A percentile compares a stretch with the other conserved stretches of the same genome.
Evolutionary conservation across 2,888 invertebrate species (phyloP).

Genomic region (Xestia c-nigrum): DNA sequence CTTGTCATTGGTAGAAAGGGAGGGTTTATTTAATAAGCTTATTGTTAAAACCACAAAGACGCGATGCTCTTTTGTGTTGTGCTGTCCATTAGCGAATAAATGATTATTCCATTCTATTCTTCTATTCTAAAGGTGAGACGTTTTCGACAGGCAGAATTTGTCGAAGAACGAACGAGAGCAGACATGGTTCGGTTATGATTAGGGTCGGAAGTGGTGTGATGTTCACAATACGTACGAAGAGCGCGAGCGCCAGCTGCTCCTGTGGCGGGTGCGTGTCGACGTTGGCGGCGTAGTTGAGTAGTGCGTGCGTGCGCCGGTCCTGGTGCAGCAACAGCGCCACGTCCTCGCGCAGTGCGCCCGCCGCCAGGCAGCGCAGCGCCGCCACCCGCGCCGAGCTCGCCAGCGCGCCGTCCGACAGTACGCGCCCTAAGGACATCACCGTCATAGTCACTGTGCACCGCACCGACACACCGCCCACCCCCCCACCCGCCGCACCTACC

Average conservation of each 20-base stretch:
- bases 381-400: constrained; percentile 91
- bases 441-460: too few species aligned
- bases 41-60: neutral
- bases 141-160: neutral
- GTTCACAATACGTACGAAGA: constrained; percentile 90
- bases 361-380: constrained; percentile 93
- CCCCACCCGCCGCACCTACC: constrained; percentile 90
- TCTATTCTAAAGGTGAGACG: too few species aligned
- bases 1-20: neutral
- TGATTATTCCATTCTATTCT: too few species aligned
- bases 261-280: constrained; percentile 93
- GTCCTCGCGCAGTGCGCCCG: constrained; percentile 96
- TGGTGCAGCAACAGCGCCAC: constrained; percentile 97
- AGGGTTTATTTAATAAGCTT: neutral
- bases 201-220: neutral
- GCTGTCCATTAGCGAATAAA: too few species aligned
- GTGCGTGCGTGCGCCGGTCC: constrained; percentile 94
- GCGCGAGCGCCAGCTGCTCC: constrained; percentile 94
- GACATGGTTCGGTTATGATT: neutral
- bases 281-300: constrained; percentile 96
- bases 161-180: neutral
- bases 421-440: too few species aligned
- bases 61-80: too few species aligned
- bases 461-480: too few species aligned
- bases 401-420: constrained; percentile 83